A percentile compares a stretch with the other conserved stretches of the same genome.
These are phyloP conservation scores for Nezara viridula DNA, from an alignment of 2,888 invertebrate species.

Conservation along the genomic window DNA sequence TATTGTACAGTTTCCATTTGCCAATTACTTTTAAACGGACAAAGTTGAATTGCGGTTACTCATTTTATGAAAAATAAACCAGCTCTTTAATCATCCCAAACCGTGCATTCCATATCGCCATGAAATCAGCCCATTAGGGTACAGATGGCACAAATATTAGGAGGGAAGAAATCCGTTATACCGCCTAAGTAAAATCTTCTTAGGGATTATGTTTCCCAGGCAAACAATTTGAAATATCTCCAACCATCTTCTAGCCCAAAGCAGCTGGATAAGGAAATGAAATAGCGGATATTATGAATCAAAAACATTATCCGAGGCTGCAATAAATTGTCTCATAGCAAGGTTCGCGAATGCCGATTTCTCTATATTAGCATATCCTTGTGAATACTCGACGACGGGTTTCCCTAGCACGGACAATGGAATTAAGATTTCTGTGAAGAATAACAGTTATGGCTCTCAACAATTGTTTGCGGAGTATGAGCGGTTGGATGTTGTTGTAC, in stretches of 20 bases:
- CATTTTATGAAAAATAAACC: background rate
- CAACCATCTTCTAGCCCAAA: background rate
- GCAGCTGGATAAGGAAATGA: background rate
- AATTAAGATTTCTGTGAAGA: background rate
- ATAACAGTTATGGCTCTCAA: background rate
- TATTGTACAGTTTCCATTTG: too few species aligned
- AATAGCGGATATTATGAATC: conserved; percentile 16
- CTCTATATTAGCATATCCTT: conserved; percentile 6
- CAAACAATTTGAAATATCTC: background rate
- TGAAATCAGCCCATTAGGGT: background rate
- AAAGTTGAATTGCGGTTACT: background rate
- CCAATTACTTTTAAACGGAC: background rate
- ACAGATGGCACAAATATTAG: background rate
- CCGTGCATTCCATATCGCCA: background rate
- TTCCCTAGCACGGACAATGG: background rate
- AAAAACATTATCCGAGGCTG: background rate
- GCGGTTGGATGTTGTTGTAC: background rate
- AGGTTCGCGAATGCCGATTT: background rate
- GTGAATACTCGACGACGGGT: background rate
- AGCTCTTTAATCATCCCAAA: background rate
- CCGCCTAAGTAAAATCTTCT: background rate
- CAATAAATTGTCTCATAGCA: conserved; percentile 3
- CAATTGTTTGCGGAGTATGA: background rate
- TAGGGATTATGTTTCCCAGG: background rate
- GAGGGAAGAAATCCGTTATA: background rate